Base-by-base conservation (phyloP, 2,113 vertebrate species). In the Oreochromis niloticus region DNA sequence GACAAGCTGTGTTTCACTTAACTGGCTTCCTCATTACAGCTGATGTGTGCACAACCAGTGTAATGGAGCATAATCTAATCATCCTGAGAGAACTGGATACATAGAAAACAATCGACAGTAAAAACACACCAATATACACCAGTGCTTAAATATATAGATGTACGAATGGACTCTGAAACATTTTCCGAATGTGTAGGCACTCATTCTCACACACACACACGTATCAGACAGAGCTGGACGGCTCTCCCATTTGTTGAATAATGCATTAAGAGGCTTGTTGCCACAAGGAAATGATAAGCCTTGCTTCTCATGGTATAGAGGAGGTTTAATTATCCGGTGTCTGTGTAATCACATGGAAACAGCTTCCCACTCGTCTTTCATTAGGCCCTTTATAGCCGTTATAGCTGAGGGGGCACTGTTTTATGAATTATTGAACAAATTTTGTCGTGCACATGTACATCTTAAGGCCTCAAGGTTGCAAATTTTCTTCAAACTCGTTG, bases 341-440 rank as follows among this genome's bases (percentile, higher is more conserved):
- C 82, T 91, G 92, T 88, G 91, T 94, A 95, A 95, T 96, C 93
- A 94, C 87, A 92, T 87, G 91, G 89, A 95, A 94, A 93, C 93
- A 93, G 93, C 94, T 92, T 94, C 80, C 80, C 90, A 91, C 89
- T 91, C 63, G 19, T 93, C 92, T 94, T 91, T 94, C 89, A 95
- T 94, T 93, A 94, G 91, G 87, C 81, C 88, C 92, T 94, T 94
- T 91, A 90, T 93, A 95, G 90, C 92, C 80, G 50, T 87, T 93
- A 88, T 82, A 91, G 93, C 91, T 92, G 90, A 91, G 88, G 88
- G 91, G 87, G 86, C 82, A 87, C 30, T 87, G 85, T 89, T 87
- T 92, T 88, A 94, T 93, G 89, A 94, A 95, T 94, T 95, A 95
- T 94, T 93, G 87, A 95, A 82, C 88, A 94, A 88, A 89, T 87